Percentiles rank a stretch among this genome's conserved stretches.
Conservation (phyloP, 2,888 invertebrate species). For the Melipona beecheii region DNA sequence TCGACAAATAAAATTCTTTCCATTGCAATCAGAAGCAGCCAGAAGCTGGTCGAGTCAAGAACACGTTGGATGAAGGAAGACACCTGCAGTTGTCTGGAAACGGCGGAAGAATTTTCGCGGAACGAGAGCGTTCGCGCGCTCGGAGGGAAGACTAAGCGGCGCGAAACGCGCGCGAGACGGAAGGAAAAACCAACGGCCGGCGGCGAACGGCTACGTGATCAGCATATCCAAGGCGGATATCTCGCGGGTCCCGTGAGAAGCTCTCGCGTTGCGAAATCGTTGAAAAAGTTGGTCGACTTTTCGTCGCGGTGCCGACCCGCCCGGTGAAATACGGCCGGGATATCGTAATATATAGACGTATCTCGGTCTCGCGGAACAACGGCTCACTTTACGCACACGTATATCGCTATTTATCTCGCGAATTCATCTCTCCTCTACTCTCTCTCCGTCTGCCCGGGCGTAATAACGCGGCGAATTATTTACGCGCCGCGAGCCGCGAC, state of each 20-base stretch:
- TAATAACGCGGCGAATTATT: slow-evolving; percentile 46
- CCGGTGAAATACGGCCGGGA: slow-evolving; percentile 40
- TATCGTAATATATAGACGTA: slow-evolving; percentile 28
- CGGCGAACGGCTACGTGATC: slow-evolving; percentile 42
- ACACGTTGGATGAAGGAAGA: too few species aligned
- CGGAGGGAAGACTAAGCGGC: neutral
- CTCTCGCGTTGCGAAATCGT: slow-evolving; percentile 29
- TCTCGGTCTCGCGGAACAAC: slow-evolving; percentile 42
- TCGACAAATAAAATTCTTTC: too few species aligned
- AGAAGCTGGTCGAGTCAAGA: too few species aligned
- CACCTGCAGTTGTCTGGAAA: neutral
- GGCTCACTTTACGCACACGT: slow-evolving; percentile 33
- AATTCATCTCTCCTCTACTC: slow-evolving; percentile 48
- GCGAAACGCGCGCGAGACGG: slow-evolving; percentile 1
- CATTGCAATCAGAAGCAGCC: too few species aligned
- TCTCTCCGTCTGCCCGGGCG: slow-evolving; percentile 38
- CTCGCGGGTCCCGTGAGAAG: slow-evolving; percentile 44
- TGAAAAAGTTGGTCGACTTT: slow-evolving; percentile 47
- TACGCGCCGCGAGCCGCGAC: slow-evolving; percentile 34
- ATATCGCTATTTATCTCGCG: slow-evolving; percentile 51
- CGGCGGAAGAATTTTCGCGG: neutral
- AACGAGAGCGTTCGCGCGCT: neutral
- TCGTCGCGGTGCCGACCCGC: slow-evolving; percentile 29
- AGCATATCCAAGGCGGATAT: slow-evolving; percentile 11
- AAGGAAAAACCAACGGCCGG: slow-evolving; percentile 7